Base-by-base conservation (phyloP, 23 tunicate genomes). In the Oikopleura albicans region DNA sequence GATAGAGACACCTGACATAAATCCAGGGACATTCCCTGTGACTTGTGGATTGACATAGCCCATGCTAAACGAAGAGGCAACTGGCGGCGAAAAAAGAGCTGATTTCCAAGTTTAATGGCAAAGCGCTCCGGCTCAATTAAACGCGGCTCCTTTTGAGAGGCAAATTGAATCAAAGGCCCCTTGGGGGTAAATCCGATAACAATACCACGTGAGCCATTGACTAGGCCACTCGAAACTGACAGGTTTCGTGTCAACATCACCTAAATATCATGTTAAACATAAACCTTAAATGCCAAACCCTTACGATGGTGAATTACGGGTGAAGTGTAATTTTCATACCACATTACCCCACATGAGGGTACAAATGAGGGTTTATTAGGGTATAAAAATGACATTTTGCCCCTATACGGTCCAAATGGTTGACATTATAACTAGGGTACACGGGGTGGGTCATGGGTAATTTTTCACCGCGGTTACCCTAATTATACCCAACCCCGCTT, bases 11-110 rank as follows among this genome's bases (percentile, higher is more conserved):
- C 91, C 83, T 93, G 94, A 76, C 87, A 94, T 86, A 90, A 84
- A 71, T 93, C 98, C 34, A 93, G 83, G 0, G 98, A 90, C 98
- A 93, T 93, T 49, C 85, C 88, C 86, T 86, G 88, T 83, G 95
- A 90, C 85, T 93, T 93, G 41, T 93, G 98, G 40, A 93, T 93
- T 33, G 95, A 90, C 12, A 93, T 90, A 33, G 98, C 94, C 98
- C 98, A 93, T 31, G 91, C 98, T 34, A 93, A 87, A 41, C 89
- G 90, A 37, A 93, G 85, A 22, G 98, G 98, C 39, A 90, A 39
- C 75, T 93, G 98, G 40, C 83, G 88, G 16, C 98, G 91, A 16
- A 90, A 39, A 29, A 87, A 87, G 33, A 84, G 56, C 0, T 83
- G 35, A 22, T 93, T 91, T 75, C 83, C 41, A 57, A 88, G 36